phyloP scores from a whole-genome alignment of 2,888 invertebrate genomes.

The Eupithecia pulchellata region DNA sequence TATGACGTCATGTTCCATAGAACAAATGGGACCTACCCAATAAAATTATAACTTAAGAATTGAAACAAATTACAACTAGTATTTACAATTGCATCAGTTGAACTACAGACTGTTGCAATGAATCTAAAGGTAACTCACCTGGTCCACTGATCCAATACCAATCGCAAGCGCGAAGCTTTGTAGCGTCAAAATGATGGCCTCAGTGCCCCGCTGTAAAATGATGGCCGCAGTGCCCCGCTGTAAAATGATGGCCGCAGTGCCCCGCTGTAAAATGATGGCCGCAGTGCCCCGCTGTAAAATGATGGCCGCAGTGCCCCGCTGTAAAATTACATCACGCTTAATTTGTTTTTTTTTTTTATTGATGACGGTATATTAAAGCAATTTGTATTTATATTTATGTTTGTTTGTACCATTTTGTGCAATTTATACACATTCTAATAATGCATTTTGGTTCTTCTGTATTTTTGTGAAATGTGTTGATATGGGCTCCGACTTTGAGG shows the following conservation, averaged over 20 bases:
- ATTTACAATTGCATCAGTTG: neutral
- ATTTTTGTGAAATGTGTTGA: neutral
- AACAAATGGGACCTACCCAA: too few relatives aligned
- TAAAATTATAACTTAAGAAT: neutral
- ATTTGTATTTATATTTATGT: neutral
- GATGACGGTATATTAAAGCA: neutral
- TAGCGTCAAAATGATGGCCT: too few relatives aligned
- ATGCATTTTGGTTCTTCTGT: neutral
- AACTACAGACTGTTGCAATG: neutral
- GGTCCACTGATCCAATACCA: neutral
- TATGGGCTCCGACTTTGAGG: neutral
- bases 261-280: neutral
- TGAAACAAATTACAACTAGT: neutral
- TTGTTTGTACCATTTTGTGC: constrained; percentile 14
- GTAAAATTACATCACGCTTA: neutral
- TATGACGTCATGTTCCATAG: too few relatives aligned
- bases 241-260: neutral
- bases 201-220: neutral
- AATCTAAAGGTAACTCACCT: neutral
- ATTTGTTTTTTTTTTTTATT: neutral
- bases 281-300: neutral
- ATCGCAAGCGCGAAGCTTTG: neutral
- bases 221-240: too few relatives aligned
- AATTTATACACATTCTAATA: constrained; percentile 8
- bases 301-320: neutral